phyloP scores from a whole-genome alignment of 2,888 invertebrate species.

The Leptopterna dolabrata region DNA sequence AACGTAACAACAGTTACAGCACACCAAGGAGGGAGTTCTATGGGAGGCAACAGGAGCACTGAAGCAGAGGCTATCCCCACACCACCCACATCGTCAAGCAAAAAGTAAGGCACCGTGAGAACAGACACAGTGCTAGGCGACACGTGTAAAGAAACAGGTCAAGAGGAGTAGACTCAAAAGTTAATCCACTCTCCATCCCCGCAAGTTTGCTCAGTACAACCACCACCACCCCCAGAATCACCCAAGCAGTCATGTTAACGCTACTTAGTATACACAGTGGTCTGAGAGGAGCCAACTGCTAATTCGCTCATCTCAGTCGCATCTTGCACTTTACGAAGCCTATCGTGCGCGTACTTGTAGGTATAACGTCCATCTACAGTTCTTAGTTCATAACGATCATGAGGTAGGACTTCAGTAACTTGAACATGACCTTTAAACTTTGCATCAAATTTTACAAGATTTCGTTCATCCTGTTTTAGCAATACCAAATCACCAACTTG shows the following conservation, averaged over 20 bases:
- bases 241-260: neutral
- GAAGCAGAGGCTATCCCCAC: neutral
- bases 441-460: conserved; percentile 3
- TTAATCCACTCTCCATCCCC: neutral
- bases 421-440: conserved; percentile 17
- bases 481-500: conserved; percentile 21
- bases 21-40: too few relatives aligned
- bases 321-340: too few relatives aligned
- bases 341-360: conserved; percentile 35
- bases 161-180: too few relatives aligned
- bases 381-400: conserved; percentile 14
- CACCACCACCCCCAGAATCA: neutral
- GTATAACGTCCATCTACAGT: conserved; percentile 6
- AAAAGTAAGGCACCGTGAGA: conserved; percentile 4
- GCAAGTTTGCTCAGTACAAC: neutral
- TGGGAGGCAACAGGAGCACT: too few relatives aligned
- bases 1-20: too few relatives aligned
- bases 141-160: neutral
- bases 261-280: too few relatives aligned
- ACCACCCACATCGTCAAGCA: conserved; percentile 15
- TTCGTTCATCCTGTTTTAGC: conserved; percentile 21
- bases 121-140: conserved; percentile 12
- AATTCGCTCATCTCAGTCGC: too few relatives aligned
- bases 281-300: too few relatives aligned
- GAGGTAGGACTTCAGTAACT: neutral